Evolutionary conservation across 2,797 vertebrate genomes (phyloP), one percentile per base, ranked within the genome.

Genomic region (Scarus forsteni): DNA sequence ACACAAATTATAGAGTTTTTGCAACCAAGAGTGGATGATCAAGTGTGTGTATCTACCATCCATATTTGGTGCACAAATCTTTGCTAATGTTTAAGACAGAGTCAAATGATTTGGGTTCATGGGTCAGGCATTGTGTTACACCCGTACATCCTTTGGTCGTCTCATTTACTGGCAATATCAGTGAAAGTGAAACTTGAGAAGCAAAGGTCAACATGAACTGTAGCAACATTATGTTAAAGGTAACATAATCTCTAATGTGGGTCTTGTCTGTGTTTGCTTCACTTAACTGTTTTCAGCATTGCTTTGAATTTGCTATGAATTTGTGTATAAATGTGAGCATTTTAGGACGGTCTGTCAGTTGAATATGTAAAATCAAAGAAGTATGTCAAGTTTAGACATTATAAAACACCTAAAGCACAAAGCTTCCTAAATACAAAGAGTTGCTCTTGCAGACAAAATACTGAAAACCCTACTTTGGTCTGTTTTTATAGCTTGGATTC

Each of bases 51-150:
- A 51, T 13, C 34, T n/a, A 54, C 6, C 16, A 44, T 60, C 58
- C 8, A 59, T 49, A 59, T 10, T 55, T 46, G 59, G 12, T 50
- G 14, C 36, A 54, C 11, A 44, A 18, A 50, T 61, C 13, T n/a
- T 16, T 44, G 8, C 36, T 5, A 39, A 50, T 13, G 10, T 14
- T 16, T 15, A 44, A 55, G 15, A 51, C 39, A 65, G 49, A 42
- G 19, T 68, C 14, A 68, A 11, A 57, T 48, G 34, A 40, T 79
- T 10, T 61, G 46, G 42, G 60, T 60, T 75, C 55, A 81, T 72
- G 39, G 64, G 65, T 73, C 67, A 72, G 58, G 70, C 36, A 64
- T 79, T 50, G 50, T 36, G 57, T 85, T 79, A 73, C 83, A 64
- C 0, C 34, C 16, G 54, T n/a, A 49, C 27, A 60, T 80, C 56